phyloP scores from a whole-genome alignment of 2,113 vertebrate species.

The Pycnonotus jocosus region DNA sequence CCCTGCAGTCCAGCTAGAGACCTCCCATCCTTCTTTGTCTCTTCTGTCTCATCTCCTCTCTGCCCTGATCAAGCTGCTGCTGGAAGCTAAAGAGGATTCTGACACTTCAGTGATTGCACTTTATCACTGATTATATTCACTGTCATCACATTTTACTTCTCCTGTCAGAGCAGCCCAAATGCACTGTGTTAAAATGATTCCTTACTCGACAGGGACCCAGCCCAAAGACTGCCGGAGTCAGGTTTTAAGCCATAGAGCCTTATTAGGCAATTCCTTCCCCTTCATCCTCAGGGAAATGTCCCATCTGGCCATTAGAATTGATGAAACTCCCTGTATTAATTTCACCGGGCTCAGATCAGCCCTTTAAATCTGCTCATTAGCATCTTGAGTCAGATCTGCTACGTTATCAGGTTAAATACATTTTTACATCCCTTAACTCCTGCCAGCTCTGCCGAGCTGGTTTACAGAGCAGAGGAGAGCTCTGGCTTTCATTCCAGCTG shows the following conservation, averaged over 20 bases:
- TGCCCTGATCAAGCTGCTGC: not conserved
- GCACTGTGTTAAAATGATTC: not conserved
- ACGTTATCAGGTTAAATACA: not conserved
- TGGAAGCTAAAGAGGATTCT: not conserved
- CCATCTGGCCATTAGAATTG: conserved; percentile 27
- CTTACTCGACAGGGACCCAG: not conserved
- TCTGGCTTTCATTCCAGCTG: conserved; percentile 35
- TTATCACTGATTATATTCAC: not conserved
- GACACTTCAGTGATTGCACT: not conserved
- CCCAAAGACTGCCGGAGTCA: not conserved
- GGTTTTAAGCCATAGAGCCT: not conserved
- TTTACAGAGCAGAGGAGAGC: not conserved
- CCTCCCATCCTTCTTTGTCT: not conserved
- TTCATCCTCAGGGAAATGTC: not conserved
- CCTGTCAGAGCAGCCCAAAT: not conserved
- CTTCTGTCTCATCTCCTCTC: not conserved
- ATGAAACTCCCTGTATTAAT: conserved; percentile 6
- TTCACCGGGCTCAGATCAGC: conserved; percentile 2
- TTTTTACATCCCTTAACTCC: conserved; percentile 27
- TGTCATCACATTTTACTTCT: not conserved
- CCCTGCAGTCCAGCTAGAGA: not conserved
- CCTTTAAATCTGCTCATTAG: conserved; percentile 40
- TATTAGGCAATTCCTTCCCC: not conserved
- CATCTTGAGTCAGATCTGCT: not conserved
- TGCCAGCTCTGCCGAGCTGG: not conserved